Evolutionary conservation across 2,113 vertebrate genomes (phyloP).

Genomic region (Grus americana): DNA sequence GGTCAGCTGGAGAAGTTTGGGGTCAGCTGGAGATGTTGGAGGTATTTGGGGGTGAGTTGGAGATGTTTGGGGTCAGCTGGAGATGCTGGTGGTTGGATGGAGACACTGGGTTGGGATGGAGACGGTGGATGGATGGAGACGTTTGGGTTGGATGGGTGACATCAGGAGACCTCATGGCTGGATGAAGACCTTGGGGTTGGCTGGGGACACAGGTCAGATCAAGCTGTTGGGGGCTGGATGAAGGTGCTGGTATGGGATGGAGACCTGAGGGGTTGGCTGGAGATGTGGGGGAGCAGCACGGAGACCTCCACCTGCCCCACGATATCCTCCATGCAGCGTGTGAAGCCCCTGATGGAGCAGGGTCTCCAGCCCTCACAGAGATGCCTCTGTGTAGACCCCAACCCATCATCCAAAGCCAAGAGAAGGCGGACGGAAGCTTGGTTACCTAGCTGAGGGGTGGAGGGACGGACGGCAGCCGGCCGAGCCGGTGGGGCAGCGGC

Average conservation of each 20-base stretch:
- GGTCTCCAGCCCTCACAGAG: not conserved
- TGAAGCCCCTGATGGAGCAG: too few species aligned
- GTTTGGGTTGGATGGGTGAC: too few species aligned
- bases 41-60: too few species aligned
- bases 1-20: too few species aligned
- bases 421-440: not conserved
- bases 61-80: not conserved
- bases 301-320: too few species aligned
- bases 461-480: not conserved
- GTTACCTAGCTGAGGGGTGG: too few species aligned
- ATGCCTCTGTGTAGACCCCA: not conserved
- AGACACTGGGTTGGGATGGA: not conserved
- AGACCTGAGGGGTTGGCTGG: not conserved
- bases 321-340: fast-evolving
- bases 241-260: not conserved
- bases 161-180: too few species aligned
- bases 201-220: not conserved
- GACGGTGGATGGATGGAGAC: too few species aligned
- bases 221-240: not conserved
- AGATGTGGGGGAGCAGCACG: too few species aligned
- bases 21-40: too few species aligned
- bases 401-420: not conserved
- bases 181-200: not conserved
- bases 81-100: too few species aligned
- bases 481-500: not conserved